Percentiles rank a stretch among this genome's conserved stretches.
Evolutionary conservation across 2,888 invertebrate species (phyloP).

Genomic region (Chymomyza fuscimana): DNA sequence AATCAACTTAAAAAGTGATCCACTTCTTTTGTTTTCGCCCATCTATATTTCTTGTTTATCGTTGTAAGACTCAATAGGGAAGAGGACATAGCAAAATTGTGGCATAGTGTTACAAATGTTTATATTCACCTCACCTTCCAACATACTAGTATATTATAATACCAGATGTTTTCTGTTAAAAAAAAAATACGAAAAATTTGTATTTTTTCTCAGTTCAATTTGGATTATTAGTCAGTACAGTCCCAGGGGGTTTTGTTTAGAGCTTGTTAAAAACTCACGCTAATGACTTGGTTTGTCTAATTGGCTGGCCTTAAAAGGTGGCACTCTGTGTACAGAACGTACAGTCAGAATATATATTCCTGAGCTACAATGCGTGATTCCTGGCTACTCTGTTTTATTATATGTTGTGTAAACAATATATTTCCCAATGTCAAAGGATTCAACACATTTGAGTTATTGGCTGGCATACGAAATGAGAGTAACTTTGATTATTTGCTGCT

Average conservation of each 20-base stretch:
- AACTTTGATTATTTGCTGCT: constrained; percentile 50
- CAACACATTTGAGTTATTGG: constrained; percentile 40
- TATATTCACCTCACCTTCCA: too few relatives aligned
- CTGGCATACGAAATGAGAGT: constrained; percentile 31
- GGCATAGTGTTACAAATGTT: too few relatives aligned
- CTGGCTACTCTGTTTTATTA: constrained; percentile 21
- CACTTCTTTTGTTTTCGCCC: too few relatives aligned
- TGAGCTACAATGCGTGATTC: background rate
- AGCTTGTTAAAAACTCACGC: constrained; percentile 38
- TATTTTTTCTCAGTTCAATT: background rate
- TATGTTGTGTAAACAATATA: background rate
- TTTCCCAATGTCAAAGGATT: background rate
- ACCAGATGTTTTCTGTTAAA: background rate
- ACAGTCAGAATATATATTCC: constrained; percentile 42
- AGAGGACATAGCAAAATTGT: too few relatives aligned
- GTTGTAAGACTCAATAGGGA: too few relatives aligned
- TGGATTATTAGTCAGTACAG: background rate
- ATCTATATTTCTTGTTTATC: too few relatives aligned
- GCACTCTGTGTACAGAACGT: constrained; percentile 39
- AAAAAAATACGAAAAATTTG: background rate
- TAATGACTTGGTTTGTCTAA: constrained; percentile 37
- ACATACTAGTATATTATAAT: too few relatives aligned
- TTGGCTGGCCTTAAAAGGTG: constrained; percentile 34
- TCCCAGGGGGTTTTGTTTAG: background rate
- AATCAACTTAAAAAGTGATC: too few relatives aligned